Base-by-base conservation (phyloP, 2,888 invertebrate species). In the Neoaliturus tenellus region DNA sequence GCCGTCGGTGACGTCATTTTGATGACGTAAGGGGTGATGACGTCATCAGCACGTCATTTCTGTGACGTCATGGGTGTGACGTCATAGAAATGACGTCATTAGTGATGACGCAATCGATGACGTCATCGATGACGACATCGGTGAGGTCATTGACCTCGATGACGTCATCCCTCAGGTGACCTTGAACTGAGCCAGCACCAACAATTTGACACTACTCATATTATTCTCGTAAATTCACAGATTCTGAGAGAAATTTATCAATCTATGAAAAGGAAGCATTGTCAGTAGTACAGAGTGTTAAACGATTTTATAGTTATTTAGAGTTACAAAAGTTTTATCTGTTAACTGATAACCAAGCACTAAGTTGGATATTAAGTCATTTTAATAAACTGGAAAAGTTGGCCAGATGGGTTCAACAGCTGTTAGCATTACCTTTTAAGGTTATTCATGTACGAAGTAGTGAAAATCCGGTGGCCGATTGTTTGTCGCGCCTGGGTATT, bases 221-320 rank as follows among this genome's bases (percentile, higher is more conserved):
- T n/a, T 71, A 71, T 31, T 71, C 71, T 14, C 28, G 25, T 14
- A 71, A 71, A 33, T 71, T 71, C 33, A 71, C 20, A n/a, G 33
- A 71, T 33, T 31, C 35, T 31, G 71, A 71, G 23, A 71, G 71
- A 31, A 10, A 12, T 31, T n/a, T 71, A 33, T 71, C 71, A 31
- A 33, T 71, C 12, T 71, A 71, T 71, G 71, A 71, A 14, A 71
- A 71, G 23, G 71, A 71, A 17, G 71, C 71, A 10, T 71, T 71
- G 71, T 71, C 71, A n/a, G 33, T 71, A 20, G 33, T 71, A 12
- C 33, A 33, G 33, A 31, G 71, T 25, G 33, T 71, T 17, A 33
- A 71, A 31, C 28, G 8, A 23, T 71, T 71, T 31, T 23, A 71
- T 33, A 23, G 23, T 12, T 71, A 31, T 41, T 75, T 71, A 31